These are phyloP conservation scores for Trematomus loennbergii DNA, from an alignment of 2,113 vertebrate genomes.

Conservation along the genomic window DNA sequence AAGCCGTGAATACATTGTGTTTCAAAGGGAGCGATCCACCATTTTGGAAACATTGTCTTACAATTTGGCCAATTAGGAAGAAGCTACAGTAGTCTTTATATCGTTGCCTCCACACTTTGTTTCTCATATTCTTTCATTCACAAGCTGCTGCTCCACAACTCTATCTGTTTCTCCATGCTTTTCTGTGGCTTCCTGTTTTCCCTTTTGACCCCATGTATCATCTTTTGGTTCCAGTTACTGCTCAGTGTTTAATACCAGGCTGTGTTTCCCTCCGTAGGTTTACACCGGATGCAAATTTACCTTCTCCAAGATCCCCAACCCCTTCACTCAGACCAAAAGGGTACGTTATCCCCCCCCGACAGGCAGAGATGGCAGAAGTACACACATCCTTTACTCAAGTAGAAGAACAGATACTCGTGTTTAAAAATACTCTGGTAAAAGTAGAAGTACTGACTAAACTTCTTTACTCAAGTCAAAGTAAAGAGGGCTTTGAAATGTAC, in stretches of 20 bases:
- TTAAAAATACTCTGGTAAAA: too few species aligned
- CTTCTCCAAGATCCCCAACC: constrained; percentile 96
- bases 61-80: neutral
- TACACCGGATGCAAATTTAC: constrained; percentile 95
- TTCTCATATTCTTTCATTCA: neutral
- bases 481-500: too few species aligned
- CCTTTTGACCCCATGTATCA: too few species aligned
- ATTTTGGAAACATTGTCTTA: neutral
- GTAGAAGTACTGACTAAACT: too few species aligned
- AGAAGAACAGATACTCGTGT: too few species aligned
- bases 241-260: neutral
- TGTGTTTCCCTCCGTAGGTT: constrained; percentile 82
- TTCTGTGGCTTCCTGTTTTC: too few species aligned
- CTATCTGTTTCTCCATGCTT: too few species aligned
- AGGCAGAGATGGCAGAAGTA: too few species aligned
- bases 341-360: constrained; percentile 75
- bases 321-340: constrained; percentile 92
- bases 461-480: too few species aligned
- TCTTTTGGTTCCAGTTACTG: too few species aligned
- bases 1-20: constrained; percentile 1
- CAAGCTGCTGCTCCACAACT: neutral
- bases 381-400: too few species aligned
- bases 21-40: too few species aligned
- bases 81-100: neutral
- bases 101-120: neutral